Conservation (phyloP, 2,797 vertebrate genomes). For the Fundulus diaphanus region DNA sequence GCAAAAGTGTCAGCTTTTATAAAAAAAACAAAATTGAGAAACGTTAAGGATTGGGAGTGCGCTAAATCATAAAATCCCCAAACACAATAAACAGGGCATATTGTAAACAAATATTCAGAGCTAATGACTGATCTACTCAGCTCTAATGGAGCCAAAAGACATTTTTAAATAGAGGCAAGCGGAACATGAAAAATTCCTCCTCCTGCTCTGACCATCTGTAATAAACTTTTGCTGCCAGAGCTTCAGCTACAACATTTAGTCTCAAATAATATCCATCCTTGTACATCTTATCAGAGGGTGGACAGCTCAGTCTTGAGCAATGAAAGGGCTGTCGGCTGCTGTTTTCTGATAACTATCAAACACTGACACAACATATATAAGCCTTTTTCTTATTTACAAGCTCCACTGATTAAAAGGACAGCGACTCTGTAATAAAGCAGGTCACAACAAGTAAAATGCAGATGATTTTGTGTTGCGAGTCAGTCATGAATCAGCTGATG, state of each 20-base stretch:
- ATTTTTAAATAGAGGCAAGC: not conserved
- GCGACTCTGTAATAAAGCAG: constrained; percentile 19
- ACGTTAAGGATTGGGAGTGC: not conserved
- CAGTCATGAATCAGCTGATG: constrained; percentile 30
- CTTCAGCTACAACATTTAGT: constrained; percentile 17
- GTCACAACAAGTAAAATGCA: constrained; percentile 14
- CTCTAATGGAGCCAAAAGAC: not conserved
- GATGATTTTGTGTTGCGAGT: constrained; percentile 19
- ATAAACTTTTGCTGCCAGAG: constrained; percentile 7
- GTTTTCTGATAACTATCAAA: constrained; percentile 10
- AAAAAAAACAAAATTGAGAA: not conserved
- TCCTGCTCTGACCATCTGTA: constrained; percentile 8
- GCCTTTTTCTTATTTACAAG: not conserved
- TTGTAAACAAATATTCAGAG: constrained; percentile 10
- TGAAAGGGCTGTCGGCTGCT: constrained; percentile 7
- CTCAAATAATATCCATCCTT: constrained; percentile 22
- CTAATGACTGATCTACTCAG: not conserved
- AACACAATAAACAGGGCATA: not conserved
- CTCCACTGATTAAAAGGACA: constrained; percentile 16
- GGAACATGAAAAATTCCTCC: not conserved
- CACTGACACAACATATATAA: not conserved
- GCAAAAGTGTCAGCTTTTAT: too few relatives aligned
- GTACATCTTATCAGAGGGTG: not conserved
- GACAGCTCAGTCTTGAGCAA: not conserved
- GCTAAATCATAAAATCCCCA: not conserved